These are phyloP conservation scores for Atta texana DNA, from an alignment of 1,140 invertebrate species.

Conservation along the genomic window DNA sequence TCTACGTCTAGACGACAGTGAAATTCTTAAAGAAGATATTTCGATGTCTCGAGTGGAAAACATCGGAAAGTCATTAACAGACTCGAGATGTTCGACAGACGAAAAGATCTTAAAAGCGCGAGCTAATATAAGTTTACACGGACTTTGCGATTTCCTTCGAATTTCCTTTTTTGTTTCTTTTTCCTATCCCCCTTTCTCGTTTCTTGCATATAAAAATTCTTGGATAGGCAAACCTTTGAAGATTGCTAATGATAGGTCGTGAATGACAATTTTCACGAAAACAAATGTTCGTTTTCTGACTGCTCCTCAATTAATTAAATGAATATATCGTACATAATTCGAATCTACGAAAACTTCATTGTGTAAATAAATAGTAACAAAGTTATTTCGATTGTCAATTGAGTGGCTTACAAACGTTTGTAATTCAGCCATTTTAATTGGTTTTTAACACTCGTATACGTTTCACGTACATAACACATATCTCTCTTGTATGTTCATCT, in stretches of 20 bases:
- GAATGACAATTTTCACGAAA: conserved; percentile 1
- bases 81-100: conserved; percentile 50
- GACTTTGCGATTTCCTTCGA: not conserved
- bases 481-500: conserved; percentile 4
- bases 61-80: conserved; percentile 68
- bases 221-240: not conserved
- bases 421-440: not conserved
- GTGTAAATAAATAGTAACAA: not conserved
- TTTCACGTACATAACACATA: not conserved
- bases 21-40: conserved; percentile 45
- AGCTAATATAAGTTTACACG: conserved; percentile 31
- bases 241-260: not conserved
- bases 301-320: conserved; percentile 5
- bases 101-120: conserved; percentile 30
- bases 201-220: conserved; percentile 50
- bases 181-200: not conserved
- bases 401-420: not conserved
- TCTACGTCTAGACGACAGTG: not conserved
- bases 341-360: conserved; percentile 2
- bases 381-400: not conserved
- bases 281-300: conserved; percentile 18
- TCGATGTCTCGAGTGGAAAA: not conserved
- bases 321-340: not conserved
- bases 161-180: conserved; percentile 31
- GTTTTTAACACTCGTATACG: not conserved